Conservation (phyloP, 2,797 vertebrate genomes). For the Sebastes wilsoni region DNA sequence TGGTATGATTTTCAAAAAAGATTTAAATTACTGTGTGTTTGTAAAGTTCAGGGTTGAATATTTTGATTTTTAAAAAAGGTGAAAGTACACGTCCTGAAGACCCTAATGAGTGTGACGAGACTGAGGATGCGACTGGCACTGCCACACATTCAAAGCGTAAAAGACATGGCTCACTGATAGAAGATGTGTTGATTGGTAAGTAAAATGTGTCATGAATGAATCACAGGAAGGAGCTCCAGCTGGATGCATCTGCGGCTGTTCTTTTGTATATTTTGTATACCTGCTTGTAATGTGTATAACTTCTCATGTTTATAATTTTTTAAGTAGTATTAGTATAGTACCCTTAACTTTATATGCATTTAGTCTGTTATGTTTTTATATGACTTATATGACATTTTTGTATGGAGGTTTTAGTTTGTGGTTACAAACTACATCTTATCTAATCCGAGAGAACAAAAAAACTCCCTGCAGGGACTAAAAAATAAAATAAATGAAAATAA, state of each 20-base stretch:
- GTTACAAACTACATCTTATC: too few species aligned
- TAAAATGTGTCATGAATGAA: background rate
- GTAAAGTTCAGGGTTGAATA: background rate
- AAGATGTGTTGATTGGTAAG: constrained; percentile 65
- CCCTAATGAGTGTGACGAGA: background rate
- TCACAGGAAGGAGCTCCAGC: background rate
- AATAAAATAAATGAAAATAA: background rate
- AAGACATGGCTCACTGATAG: constrained; percentile 41
- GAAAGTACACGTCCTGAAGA: constrained; percentile 14
- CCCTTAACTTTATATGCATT: background rate
- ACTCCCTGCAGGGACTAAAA: background rate
- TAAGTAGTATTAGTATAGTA: background rate
- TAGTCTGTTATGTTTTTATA: background rate
- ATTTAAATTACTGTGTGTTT: background rate
- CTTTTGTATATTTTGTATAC: background rate
- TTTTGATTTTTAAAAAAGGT: constrained; percentile 23
- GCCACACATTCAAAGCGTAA: constrained; percentile 41
- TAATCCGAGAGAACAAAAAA: background rate
- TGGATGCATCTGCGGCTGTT: background rate
- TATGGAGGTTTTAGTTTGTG: background rate
- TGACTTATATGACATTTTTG: background rate
- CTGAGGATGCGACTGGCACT: background rate
- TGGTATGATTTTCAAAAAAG: background rate
- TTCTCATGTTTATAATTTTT: background rate
- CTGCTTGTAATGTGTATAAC: background rate